A percentile compares a stretch with the other conserved stretches of the same genome.
These are phyloP conservation scores for Andrena dorsata DNA, from an alignment of 2,888 invertebrate genomes.

Conservation along the genomic window DNA sequence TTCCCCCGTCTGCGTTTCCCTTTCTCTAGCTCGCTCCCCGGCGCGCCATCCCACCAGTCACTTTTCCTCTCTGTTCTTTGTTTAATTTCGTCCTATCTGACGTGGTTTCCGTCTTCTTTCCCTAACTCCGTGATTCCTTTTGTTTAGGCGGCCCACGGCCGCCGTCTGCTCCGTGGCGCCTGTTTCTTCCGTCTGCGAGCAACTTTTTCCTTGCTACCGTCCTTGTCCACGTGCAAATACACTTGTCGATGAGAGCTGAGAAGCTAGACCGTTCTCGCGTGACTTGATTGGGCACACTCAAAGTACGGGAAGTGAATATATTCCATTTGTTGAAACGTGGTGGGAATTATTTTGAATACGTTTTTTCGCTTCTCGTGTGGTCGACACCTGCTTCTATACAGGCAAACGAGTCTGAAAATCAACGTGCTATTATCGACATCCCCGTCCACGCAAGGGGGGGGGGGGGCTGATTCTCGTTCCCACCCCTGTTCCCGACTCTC, in stretches of 20 bases:
- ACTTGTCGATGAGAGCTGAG: not conserved
- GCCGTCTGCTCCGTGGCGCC: conserved; percentile 33
- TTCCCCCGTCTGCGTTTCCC: conserved; percentile 45
- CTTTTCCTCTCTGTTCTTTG: conserved; percentile 50
- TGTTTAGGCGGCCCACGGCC: conserved; percentile 23
- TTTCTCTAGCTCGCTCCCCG: conserved; percentile 49
- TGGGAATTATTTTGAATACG: not conserved
- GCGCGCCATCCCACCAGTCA: conserved; percentile 26
- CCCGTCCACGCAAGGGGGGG: conserved; percentile 42
- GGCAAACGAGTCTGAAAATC: conserved; percentile 67
- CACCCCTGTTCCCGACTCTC: conserved; percentile 39
- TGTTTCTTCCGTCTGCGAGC: conserved; percentile 6
- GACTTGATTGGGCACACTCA: not conserved
- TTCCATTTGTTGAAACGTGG: too few relatives aligned
- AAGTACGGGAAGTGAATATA: too few relatives aligned
- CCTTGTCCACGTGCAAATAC: not conserved
- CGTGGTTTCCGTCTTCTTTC: conserved; percentile 27
- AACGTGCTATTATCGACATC: conserved; percentile 66
- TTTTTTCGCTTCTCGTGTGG: conserved; percentile 28
- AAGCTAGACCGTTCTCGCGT: not conserved
- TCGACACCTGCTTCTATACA: conserved; percentile 60
- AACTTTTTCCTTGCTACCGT: not conserved
- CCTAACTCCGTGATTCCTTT: conserved; percentile 48
- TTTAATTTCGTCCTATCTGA: conserved; percentile 46
- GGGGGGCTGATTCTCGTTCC: conserved; percentile 12